Percentiles rank a stretch among this genome's conserved stretches.
Conservation (phyloP, 1,140 invertebrate species). For the Aphelinus certus region DNA sequence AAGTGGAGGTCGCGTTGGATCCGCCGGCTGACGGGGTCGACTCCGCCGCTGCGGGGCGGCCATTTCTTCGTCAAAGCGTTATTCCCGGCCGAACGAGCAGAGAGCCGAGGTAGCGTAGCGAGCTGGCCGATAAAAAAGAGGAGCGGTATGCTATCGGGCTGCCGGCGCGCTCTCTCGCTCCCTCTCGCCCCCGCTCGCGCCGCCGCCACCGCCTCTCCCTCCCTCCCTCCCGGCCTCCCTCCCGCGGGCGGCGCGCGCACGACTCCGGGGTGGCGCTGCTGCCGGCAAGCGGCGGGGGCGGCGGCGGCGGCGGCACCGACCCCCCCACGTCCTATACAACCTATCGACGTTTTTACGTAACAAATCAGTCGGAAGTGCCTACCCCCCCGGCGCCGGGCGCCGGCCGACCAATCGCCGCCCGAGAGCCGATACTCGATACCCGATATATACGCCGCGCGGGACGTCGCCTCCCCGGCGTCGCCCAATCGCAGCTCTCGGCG, state of each 20-base stretch:
- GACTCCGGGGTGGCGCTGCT: conserved; percentile 37
- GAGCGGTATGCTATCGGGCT: conserved; percentile 46
- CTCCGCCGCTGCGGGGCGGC: conserved; percentile 48
- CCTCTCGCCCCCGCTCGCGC: conserved; percentile 44
- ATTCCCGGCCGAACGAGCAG: conserved; percentile 60
- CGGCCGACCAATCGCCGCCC: conserved; percentile 62
- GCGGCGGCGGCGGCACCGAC: conserved; percentile 39
- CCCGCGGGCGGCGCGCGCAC: conserved; percentile 17
- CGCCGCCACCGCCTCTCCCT: conserved; percentile 11
- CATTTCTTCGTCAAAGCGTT: conserved; percentile 66
- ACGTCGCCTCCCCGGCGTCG: conserved; percentile 53
- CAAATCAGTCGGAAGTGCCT: conserved; percentile 66
- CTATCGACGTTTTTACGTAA: conserved; percentile 68
- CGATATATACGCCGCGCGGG: conserved; percentile 62
- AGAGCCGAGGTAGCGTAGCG: conserved; percentile 53
- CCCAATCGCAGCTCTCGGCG: conserved; percentile 57
- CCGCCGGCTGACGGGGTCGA: conserved; percentile 51
- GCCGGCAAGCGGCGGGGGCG: conserved; percentile 50
- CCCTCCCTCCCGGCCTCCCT: conserved; percentile 31
- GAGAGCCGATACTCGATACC: conserved; percentile 65
- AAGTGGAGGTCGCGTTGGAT: conserved; percentile 44
- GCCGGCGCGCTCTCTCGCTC: conserved; percentile 45
- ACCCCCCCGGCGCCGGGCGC: conserved; percentile 59
- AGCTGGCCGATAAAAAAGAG: conserved; percentile 62
- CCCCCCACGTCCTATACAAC: conserved; percentile 52